Base-by-base conservation (phyloP, 1,140 invertebrate species). In the Amyelois transitella region DNA sequence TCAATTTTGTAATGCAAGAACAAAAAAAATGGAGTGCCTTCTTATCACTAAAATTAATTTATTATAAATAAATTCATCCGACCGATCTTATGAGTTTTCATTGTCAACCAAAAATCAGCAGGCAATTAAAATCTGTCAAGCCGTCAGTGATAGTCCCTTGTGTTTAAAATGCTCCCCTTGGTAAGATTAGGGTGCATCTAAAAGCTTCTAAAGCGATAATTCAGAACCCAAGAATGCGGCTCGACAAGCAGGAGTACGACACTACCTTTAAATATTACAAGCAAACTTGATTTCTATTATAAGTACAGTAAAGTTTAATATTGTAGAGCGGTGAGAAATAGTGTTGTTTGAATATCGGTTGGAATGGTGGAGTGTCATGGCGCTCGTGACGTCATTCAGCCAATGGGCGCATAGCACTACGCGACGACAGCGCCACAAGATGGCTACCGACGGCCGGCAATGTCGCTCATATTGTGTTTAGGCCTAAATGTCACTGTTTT, bases 401-500 rank as follows among this genome's bases (percentile, higher is more conserved):
- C 84, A 87, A 87, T 87, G 75, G 80, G 81, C 78, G 72, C 65
- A 64, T 61, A 58, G 64, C 53, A 62, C 64, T 62, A 64, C 61
- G 80, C 81, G 77, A 85, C 77, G 61, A 65, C 67, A 84, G 81
- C 84, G 79, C 78, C 82, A 83, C 82, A 87, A 87, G 66, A 87
- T 86, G 84, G 84, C 84, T 61, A 82, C 79, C 81, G 81, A 62
- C 78, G 74, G 77, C 53, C 70, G 51, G 32, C 69, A 73, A 78
- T 79, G 84, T 75, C 84, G 82, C 82, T 74, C 77, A 74, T 75
- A 60, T 66, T 69, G 69, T 73, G 72, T 81, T 84, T 86, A 87
- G 84, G 84, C 84, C 84, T 86, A 87, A 77, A 77, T 70, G 73
- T 74, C 67, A 51, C 17, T 48, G 18, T 21, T 48, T 48, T 48